Percentiles rank a stretch among this genome's conserved stretches.
Evolutionary conservation across 2,888 invertebrate species (phyloP).

Genomic region (Andrena fulva): DNA sequence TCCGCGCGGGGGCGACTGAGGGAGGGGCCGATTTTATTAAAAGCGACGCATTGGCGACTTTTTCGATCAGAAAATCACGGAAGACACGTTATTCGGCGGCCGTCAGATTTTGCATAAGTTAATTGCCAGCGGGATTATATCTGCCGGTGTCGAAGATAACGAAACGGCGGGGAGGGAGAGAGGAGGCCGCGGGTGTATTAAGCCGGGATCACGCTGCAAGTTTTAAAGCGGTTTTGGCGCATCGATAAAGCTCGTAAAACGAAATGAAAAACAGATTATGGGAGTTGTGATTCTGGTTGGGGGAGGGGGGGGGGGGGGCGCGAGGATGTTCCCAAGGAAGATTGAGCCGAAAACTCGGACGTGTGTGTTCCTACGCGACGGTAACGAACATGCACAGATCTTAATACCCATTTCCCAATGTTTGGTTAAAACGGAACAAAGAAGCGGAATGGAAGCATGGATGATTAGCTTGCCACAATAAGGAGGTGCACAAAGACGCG

Average conservation of each 20-base stretch:
- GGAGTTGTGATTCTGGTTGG: not conserved
- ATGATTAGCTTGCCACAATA: no score
- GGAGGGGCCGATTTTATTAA: not conserved
- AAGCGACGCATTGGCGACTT: not conserved
- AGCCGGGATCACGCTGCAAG: constrained; percentile 1
- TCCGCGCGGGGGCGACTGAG: not conserved
- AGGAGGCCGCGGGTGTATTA: constrained; percentile 13
- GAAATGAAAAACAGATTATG: constrained; percentile 33
- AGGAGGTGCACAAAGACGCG: no score
- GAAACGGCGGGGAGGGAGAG: constrained; percentile 13
- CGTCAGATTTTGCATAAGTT: constrained; percentile 56
- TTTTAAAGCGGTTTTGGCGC: constrained; percentile 9
- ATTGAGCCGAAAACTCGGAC: not conserved
- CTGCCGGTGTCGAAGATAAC: constrained; percentile 4
- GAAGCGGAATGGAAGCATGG: no score
- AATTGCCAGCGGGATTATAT: constrained; percentile 52
- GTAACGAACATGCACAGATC: no score
- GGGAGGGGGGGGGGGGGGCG: not conserved
- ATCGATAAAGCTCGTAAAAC: constrained; percentile 12
- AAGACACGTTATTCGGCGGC: constrained; percentile 23
- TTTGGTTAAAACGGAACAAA: no score
- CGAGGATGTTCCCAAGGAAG: not conserved
- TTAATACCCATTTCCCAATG: no score
- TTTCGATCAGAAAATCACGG: constrained; percentile 27
- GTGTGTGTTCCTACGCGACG: no score